Conservation (phyloP, 2,888 invertebrate genomes). For the Chalcosyrphus nemorum region DNA sequence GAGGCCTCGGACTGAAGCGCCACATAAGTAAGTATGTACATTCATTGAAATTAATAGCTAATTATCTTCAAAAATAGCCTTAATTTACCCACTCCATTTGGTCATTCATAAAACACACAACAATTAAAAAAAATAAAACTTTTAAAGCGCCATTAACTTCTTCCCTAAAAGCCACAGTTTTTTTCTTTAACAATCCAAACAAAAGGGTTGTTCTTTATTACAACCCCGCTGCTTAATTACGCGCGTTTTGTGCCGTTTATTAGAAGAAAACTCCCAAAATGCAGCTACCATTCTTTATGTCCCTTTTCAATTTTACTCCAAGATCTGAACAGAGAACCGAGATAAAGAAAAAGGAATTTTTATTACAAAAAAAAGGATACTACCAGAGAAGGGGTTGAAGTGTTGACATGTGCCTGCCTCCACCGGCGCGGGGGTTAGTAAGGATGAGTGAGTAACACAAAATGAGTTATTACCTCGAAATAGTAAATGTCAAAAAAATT, state of each 20-base stretch:
- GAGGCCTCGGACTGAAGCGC: too few species aligned
- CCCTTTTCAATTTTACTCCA: conserved; percentile 33
- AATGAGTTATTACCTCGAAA: conserved; percentile 61
- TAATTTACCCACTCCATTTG: not conserved
- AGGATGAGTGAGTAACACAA: conserved; percentile 31
- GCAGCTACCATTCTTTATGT: conserved; percentile 3
- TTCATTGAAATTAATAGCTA: too few species aligned
- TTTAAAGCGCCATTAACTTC: conserved; percentile 18
- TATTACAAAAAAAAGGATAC: conserved; percentile 51
- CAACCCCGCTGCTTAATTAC: conserved; percentile 52
- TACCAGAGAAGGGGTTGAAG: conserved; percentile 45
- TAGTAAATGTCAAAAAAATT: conserved; percentile 43
- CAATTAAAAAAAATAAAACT: not conserved
- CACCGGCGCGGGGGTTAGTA: not conserved
- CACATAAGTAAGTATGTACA: too few species aligned
- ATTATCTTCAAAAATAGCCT: too few species aligned
- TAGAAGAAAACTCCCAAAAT: conserved; percentile 19
- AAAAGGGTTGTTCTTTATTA: conserved; percentile 55
- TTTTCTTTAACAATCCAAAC: conserved; percentile 9
- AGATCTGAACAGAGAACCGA: conserved; percentile 33
- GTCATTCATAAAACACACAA: not conserved
- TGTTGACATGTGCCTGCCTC: conserved; percentile 69
- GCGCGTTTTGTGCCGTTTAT: conserved; percentile 43
- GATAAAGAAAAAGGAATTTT: conserved; percentile 62
- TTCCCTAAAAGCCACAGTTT: not conserved